These are phyloP conservation scores for Abramis brama DNA, from an alignment of 2,113 vertebrate genomes.

Conservation along the genomic window DNA sequence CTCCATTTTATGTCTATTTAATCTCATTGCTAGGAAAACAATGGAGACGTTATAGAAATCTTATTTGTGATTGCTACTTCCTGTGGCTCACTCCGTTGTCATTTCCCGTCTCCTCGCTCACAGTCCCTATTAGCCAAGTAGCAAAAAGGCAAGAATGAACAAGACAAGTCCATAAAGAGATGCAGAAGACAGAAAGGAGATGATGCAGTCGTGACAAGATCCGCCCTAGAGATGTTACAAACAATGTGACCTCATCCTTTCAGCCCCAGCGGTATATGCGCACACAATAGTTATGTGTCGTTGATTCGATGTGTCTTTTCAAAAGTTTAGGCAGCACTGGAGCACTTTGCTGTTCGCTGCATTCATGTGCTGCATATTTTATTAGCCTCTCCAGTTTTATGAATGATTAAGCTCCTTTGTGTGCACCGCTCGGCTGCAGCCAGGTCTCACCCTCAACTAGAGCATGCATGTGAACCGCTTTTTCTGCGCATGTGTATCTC, in stretches of 20 bases:
- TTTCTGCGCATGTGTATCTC: not conserved
- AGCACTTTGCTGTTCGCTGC: constrained; percentile 35
- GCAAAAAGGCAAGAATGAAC: constrained; percentile 52
- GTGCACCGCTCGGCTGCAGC: not conserved
- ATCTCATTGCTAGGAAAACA: constrained; percentile 17
- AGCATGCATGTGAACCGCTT: not conserved
- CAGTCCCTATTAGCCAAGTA: not conserved
- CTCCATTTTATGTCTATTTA: not conserved
- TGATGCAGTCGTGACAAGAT: constrained; percentile 69
- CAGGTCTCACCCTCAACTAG: constrained; percentile 15
- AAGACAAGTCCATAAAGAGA: constrained; percentile 47
- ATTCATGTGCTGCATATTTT: constrained; percentile 51
- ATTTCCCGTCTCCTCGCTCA: not conserved
- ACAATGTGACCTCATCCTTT: constrained; percentile 59
- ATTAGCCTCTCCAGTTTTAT: constrained; percentile 51
- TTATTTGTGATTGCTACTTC: constrained; percentile 58
- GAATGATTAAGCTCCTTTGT: constrained; percentile 55
- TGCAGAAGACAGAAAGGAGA: constrained; percentile 70
- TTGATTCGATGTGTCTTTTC: constrained; percentile 36
- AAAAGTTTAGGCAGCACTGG: constrained; percentile 34
- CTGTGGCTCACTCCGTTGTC: constrained; percentile 1
- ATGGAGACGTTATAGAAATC: constrained; percentile 6
- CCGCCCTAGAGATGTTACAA: constrained; percentile 72
- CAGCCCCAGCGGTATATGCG: constrained; percentile 53
- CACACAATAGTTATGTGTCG: constrained; percentile 36